Percentiles rank a stretch among this genome's conserved stretches.
Evolutionary conservation across 2,888 invertebrate genomes (phyloP).

Genomic region (Troglohyphantes excavatus): DNA sequence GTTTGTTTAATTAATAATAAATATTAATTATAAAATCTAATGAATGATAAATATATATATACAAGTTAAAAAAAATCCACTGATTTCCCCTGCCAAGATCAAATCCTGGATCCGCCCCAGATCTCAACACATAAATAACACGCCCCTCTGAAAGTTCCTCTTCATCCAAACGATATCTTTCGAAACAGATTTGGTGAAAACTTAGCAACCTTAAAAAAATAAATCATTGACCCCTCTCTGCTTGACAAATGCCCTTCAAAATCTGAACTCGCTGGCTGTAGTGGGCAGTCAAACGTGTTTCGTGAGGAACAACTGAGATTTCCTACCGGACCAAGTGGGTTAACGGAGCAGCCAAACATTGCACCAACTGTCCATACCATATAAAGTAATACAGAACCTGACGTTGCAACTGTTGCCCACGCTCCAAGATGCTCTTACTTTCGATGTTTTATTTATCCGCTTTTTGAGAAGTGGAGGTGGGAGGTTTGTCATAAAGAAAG

Average conservation of each 20-base stretch:
- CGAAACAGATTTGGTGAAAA: too few species aligned
- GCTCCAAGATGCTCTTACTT: not conserved
- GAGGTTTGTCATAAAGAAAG: not conserved
- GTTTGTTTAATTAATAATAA: too few species aligned
- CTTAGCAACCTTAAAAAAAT: too few species aligned
- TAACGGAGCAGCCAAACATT: not conserved
- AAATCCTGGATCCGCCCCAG: too few species aligned
- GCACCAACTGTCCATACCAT: not conserved
- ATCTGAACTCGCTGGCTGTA: not conserved
- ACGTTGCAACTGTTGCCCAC: not conserved
- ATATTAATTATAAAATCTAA: too few species aligned
- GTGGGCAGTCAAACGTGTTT: slow-evolving; percentile 9
- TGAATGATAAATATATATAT: too few species aligned
- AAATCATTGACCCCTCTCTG: not conserved
- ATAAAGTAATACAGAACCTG: slow-evolving; percentile 1
- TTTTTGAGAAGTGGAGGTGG: not conserved
- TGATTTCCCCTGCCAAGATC: too few species aligned
- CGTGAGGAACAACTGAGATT: not conserved
- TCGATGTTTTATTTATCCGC: not conserved
- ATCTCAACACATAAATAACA: too few species aligned
- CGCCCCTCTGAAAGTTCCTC: too few species aligned
- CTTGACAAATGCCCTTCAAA: not conserved
- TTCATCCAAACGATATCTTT: too few species aligned
- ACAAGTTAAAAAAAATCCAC: too few species aligned
- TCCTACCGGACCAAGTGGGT: not conserved